A percentile compares a stretch with the other conserved stretches of the same genome.
These are phyloP conservation scores for Ivindomyrus marchei DNA, from an alignment of 2,113 vertebrate genomes.

Conservation along the genomic window DNA sequence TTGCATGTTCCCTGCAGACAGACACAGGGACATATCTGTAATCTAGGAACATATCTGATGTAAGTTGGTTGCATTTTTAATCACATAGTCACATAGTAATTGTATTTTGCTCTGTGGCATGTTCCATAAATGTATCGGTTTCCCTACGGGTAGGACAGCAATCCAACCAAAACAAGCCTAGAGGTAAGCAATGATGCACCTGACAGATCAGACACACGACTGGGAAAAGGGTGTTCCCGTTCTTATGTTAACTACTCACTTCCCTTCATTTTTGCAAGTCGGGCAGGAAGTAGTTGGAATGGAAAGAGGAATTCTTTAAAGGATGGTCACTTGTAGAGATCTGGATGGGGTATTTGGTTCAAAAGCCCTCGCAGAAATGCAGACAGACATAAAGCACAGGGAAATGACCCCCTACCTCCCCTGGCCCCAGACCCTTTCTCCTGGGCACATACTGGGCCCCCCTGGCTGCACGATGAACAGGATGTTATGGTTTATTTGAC, in stretches of 20 bases:
- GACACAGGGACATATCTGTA: neutral
- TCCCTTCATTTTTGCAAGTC: constrained; percentile 63
- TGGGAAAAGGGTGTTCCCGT: constrained; percentile 69
- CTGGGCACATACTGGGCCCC: constrained; percentile 45
- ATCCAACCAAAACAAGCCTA: constrained; percentile 70
- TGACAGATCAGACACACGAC: constrained; percentile 76
- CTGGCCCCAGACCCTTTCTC: constrained; percentile 50
- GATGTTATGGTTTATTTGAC: constrained; percentile 66
- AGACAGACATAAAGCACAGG: constrained; percentile 17
- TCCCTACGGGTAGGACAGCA: constrained; percentile 56
- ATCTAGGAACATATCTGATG: neutral
- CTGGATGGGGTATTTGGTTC: neutral
- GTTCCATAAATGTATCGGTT: constrained; percentile 62
- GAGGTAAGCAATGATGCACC: constrained; percentile 70
- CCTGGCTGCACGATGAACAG: constrained; percentile 52
- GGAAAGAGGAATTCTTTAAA: constrained; percentile 57
- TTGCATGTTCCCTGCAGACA: neutral
- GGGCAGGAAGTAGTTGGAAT: constrained; percentile 74
- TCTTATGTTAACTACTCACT: constrained; percentile 63
- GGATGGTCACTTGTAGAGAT: neutral
- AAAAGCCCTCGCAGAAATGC: neutral
- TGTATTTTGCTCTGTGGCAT: constrained; percentile 28
- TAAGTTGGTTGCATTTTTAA: neutral
- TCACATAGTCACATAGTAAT: constrained; percentile 7
- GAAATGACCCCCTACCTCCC: constrained; percentile 44